Evolutionary conservation across 92 coral and sea anemone genomes (phyloP).

Genomic region (Palythoa caribaeorum): DNA sequence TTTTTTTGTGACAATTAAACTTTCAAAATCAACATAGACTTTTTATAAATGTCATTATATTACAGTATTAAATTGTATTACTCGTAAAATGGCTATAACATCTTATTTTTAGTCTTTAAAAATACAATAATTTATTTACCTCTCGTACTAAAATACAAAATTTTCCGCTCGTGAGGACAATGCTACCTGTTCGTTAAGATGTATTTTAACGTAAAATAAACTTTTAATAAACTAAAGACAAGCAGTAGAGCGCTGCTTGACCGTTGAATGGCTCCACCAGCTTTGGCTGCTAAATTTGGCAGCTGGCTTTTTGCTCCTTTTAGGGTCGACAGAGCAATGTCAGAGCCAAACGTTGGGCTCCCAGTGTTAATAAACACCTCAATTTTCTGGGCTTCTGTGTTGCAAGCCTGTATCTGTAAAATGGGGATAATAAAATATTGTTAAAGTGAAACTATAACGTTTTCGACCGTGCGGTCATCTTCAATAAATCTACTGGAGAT

Average conservation of each 20-base stretch:
- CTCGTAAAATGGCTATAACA: slow-evolving; percentile 27
- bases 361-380: slow-evolving; percentile 89
- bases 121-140: slow-evolving; percentile 50
- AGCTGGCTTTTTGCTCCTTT: slow-evolving; percentile 80
- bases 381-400: slow-evolving; percentile 92
- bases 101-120: slow-evolving; percentile 47
- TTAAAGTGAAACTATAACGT: neutral
- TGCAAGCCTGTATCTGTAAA: slow-evolving; percentile 88
- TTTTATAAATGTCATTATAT: slow-evolving; percentile 45
- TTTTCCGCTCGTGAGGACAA: neutral
- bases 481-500: no score
- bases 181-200: slow-evolving; percentile 53
- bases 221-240: slow-evolving; percentile 40
- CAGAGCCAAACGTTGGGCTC: slow-evolving; percentile 91
- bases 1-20: slow-evolving; percentile 17
- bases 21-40: slow-evolving; percentile 34
- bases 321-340: slow-evolving; percentile 85
- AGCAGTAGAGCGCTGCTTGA: slow-evolving; percentile 36
- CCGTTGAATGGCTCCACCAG: slow-evolving; percentile 25
- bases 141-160: slow-evolving; percentile 47
- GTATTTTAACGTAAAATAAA: slow-evolving; percentile 53
- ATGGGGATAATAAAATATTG: neutral
- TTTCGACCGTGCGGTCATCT: no score
- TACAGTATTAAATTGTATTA: slow-evolving; percentile 38
- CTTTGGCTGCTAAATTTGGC: slow-evolving; percentile 59